Conservation (phyloP, 2,888 invertebrate genomes). For the Noctua janthe region DNA sequence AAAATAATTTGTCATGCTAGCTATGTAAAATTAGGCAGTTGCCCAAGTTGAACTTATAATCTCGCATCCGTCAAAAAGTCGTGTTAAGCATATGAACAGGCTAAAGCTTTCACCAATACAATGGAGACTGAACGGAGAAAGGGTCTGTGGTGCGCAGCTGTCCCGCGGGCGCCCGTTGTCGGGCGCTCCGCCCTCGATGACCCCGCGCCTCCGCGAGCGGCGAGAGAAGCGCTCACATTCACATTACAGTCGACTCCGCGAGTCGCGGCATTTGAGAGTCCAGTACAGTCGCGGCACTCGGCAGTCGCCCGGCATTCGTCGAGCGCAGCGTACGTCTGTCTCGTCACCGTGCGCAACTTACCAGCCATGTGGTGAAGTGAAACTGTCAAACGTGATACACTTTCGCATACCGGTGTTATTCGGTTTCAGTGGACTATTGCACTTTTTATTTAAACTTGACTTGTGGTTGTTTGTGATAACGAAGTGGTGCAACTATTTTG, state of each 20-base stretch:
- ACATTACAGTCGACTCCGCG: constrained; percentile 70
- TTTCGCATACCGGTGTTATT: constrained; percentile 84
- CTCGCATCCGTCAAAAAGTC: constrained; percentile 61
- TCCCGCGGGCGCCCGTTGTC: constrained; percentile 84
- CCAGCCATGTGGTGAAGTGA: constrained; percentile 90
- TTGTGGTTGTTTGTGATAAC: constrained; percentile 85
- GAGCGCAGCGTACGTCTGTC: constrained; percentile 82
- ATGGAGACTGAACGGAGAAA: constrained; percentile 83
- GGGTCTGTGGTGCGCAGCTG: constrained; percentile 88
- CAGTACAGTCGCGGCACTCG: constrained; percentile 80
- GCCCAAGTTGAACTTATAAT: constrained; percentile 36
- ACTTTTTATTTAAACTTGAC: constrained; percentile 73
- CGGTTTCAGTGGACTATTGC: constrained; percentile 79
- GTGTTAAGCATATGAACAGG: constrained; percentile 68
- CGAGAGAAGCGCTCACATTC: constrained; percentile 75
- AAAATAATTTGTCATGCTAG: constrained; percentile 10
- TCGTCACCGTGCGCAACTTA: constrained; percentile 78
- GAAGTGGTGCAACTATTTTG: constrained; percentile 85
- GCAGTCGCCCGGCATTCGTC: constrained; percentile 86
- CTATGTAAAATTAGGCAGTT: constrained; percentile 34
- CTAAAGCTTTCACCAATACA: constrained; percentile 84
- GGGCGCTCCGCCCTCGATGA: constrained; percentile 86
- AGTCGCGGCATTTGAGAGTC: constrained; percentile 67
- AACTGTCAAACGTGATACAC: constrained; percentile 89
- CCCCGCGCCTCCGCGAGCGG: constrained; percentile 76